Percentiles rank a stretch among this genome's conserved stretches.
phyloP scores from a whole-genome alignment of 2,888 invertebrate genomes.

The Itoplectis maculator region DNA sequence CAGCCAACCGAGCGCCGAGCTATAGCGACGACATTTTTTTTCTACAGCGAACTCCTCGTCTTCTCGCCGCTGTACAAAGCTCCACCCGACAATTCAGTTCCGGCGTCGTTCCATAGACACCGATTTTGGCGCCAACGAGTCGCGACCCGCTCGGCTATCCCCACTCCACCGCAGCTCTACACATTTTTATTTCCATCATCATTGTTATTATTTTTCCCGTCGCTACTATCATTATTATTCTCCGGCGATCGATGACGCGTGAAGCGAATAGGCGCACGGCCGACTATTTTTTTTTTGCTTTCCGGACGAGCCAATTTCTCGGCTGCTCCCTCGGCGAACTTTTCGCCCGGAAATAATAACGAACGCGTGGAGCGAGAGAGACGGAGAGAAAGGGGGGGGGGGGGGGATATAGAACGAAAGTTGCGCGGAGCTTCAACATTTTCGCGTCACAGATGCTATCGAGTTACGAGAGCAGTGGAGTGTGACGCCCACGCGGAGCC shows the following conservation, averaged over 20 bases:
- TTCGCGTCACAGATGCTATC: conserved; percentile 20
- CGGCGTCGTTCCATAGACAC: conserved; percentile 7
- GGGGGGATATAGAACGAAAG: too few relatives aligned
- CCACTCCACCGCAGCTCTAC: neutral
- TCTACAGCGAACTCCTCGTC: neutral
- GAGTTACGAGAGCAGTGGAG: conserved; percentile 10
- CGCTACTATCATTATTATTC: conserved; percentile 35
- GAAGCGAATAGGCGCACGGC: conserved; percentile 25
- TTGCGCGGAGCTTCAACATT: neutral
- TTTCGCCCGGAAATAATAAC: conserved; percentile 7
- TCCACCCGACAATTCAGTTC: neutral
- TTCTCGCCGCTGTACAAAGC: neutral
- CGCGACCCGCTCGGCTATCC: conserved; percentile 34
- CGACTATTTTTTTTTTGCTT: neutral
- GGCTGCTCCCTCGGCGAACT: neutral
- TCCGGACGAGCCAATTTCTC: neutral
- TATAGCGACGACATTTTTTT: too few relatives aligned
- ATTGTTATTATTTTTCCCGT: too few relatives aligned
- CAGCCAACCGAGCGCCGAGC: neutral
- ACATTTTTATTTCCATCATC: too few relatives aligned
- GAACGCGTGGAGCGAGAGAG: neutral
- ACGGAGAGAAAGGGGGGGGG: conserved; percentile 6
- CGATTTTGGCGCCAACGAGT: conserved; percentile 58
- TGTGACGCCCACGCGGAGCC: conserved; percentile 18
- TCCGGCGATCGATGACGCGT: conserved; percentile 51